Conservation (phyloP, 2,113 vertebrate species). For the Cromileptes altivelis region DNA sequence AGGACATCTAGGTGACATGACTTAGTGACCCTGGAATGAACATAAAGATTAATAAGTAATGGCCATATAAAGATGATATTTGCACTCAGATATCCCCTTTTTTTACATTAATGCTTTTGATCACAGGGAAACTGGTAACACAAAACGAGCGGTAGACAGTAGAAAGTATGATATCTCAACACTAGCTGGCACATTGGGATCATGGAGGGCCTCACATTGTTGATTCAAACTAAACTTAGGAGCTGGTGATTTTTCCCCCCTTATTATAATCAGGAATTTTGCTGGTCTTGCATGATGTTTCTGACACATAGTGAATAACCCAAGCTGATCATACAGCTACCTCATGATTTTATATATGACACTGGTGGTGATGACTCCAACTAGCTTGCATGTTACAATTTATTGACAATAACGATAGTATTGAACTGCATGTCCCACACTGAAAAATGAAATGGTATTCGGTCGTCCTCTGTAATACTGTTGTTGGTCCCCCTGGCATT, state of each 20-base stretch:
- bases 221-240: conserved; percentile 11
- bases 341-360: conserved; percentile 21
- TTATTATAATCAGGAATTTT: conserved; percentile 19
- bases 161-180: conserved; percentile 49
- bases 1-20: conserved; percentile 84
- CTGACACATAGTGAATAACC: conserved; percentile 28
- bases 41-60: conserved; percentile 88
- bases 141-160: conserved; percentile 55
- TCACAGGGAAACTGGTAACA: conserved; percentile 74
- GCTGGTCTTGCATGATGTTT: conserved; percentile 26
- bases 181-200: conserved; percentile 34
- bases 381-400: conserved; percentile 64
- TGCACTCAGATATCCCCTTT: conserved; percentile 75
- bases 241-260: not conserved
- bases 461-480: conserved; percentile 77
- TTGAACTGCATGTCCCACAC: conserved; percentile 62
- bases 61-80: conserved; percentile 83
- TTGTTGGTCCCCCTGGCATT: conserved; percentile 79
- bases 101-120: conserved; percentile 78
- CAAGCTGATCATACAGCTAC: not conserved
- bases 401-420: conserved; percentile 73
- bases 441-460: conserved; percentile 78
- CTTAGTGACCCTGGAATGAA: conserved; percentile 81
- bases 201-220: conserved; percentile 1
- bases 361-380: conserved; percentile 41